These are phyloP conservation scores for Apodemia zela DNA, from an alignment of 2,888 invertebrate species.

Conservation along the genomic window DNA sequence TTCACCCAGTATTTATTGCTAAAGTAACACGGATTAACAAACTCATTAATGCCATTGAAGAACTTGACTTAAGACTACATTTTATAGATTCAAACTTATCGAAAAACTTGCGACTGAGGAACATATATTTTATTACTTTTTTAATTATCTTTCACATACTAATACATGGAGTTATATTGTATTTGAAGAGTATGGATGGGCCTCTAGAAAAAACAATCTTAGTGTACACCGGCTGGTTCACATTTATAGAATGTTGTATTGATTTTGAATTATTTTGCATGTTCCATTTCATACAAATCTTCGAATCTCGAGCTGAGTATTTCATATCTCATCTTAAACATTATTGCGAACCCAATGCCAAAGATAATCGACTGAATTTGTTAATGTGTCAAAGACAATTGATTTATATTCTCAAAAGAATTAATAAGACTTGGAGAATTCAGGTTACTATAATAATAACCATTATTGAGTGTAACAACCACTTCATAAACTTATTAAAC, in stretches of 20 bases:
- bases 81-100: not conserved
- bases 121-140: not conserved
- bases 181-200: not conserved
- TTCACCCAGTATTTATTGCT: not conserved
- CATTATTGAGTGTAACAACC: too few relatives aligned
- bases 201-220: not conserved
- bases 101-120: not conserved
- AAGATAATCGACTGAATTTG: not conserved
- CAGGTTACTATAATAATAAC: not conserved
- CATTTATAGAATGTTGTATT: not conserved
- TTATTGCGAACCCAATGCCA: not conserved
- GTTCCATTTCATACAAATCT: not conserved
- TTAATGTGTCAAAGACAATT: not conserved
- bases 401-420: not conserved
- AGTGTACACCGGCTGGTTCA: not conserved
- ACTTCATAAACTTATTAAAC: too few relatives aligned
- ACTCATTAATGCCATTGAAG: not conserved
- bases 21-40: not conserved
- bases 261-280: not conserved
- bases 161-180: not conserved
- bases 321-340: not conserved
- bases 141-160: not conserved
- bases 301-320: not conserved
- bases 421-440: not conserved
- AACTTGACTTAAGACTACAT: not conserved